Evolutionary conservation across 2,113 vertebrate species (phyloP).

Genomic region (Clarias batrachus): DNA sequence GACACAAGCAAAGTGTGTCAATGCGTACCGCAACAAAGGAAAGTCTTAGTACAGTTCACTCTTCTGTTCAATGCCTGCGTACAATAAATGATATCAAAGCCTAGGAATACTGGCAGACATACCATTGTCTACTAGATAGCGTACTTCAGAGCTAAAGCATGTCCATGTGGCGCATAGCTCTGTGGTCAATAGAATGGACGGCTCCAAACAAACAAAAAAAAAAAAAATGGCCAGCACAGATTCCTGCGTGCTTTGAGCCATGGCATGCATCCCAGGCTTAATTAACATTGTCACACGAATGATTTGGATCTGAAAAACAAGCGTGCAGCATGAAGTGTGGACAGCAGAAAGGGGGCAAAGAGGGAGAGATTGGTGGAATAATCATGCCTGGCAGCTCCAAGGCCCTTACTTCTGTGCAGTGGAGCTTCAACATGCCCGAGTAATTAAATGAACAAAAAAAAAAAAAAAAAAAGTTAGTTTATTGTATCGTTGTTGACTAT

Average conservation of each 20-base stretch:
- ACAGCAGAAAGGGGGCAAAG: conserved; percentile 55
- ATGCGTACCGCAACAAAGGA: neutral
- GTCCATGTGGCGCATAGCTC: conserved; percentile 24
- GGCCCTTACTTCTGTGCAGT: conserved; percentile 70
- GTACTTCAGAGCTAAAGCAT: neutral
- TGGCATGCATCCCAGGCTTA: conserved; percentile 48
- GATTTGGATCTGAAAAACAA: conserved; percentile 31
- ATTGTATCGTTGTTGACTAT: conserved; percentile 38
- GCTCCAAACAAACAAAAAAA: conserved; percentile 3
- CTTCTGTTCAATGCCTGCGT: neutral
- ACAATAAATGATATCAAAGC: neutral
- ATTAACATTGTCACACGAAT: conserved; percentile 50
- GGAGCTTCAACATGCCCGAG: conserved; percentile 67
- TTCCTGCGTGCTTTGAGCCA: conserved; percentile 34
- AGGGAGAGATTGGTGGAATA: conserved; percentile 55
- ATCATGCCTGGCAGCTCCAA: conserved; percentile 64
- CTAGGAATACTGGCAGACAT: conserved; percentile 20
- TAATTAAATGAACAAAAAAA: conserved; percentile 54
- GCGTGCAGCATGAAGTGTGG: conserved; percentile 27
- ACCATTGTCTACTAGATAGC: conserved; percentile 11
- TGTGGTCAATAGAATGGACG: conserved; percentile 32
- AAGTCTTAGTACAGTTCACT: neutral
- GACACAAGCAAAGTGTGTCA: neutral
- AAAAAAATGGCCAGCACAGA: conserved; percentile 39
- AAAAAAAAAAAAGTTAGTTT: conserved; percentile 38